These are phyloP conservation scores for Poeciliopsis turneri DNA, from an alignment of 2,797 vertebrate genomes.

Conservation along the genomic window DNA sequence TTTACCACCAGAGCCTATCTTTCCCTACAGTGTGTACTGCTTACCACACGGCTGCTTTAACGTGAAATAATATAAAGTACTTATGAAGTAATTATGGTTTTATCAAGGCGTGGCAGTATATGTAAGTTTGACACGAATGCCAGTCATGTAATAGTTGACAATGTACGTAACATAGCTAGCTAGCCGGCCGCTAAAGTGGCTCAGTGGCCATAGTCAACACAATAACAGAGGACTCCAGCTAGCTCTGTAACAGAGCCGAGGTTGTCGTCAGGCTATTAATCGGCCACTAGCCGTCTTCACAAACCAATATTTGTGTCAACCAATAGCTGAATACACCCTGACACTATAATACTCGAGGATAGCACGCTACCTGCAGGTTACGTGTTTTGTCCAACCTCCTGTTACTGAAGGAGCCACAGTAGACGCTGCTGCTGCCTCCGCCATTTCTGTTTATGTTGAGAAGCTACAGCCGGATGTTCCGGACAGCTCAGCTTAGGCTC, in stretches of 20 bases:
- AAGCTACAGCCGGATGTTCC: constrained; percentile 86
- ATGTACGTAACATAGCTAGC: neutral
- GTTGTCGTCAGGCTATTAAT: constrained; percentile 34
- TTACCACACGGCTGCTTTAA: neutral
- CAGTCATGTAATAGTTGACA: neutral
- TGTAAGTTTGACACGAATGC: neutral
- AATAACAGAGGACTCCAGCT: constrained; percentile 35
- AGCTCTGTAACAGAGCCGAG: constrained; percentile 54
- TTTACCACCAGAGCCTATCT: neutral
- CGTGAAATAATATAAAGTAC: neutral
- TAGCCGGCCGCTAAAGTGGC: constrained; percentile 3
- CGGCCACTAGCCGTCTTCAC: neutral
- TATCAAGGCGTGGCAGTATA: neutral
- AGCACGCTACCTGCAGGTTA: constrained; percentile 90
- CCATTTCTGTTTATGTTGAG: constrained; percentile 98
- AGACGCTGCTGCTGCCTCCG: constrained; percentile 92
- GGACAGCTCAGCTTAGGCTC: constrained; percentile 54
- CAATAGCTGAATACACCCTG: neutral
- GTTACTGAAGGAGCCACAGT: constrained; percentile 74
- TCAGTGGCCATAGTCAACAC: constrained; percentile 32
- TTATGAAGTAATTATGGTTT: neutral
- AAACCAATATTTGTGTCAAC: neutral
- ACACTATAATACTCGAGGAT: fast-evolving
- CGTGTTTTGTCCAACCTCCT: constrained; percentile 94
- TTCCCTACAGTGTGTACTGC: neutral